Conservation (phyloP, 2,113 vertebrate genomes). For the Clinocottus analis region DNA sequence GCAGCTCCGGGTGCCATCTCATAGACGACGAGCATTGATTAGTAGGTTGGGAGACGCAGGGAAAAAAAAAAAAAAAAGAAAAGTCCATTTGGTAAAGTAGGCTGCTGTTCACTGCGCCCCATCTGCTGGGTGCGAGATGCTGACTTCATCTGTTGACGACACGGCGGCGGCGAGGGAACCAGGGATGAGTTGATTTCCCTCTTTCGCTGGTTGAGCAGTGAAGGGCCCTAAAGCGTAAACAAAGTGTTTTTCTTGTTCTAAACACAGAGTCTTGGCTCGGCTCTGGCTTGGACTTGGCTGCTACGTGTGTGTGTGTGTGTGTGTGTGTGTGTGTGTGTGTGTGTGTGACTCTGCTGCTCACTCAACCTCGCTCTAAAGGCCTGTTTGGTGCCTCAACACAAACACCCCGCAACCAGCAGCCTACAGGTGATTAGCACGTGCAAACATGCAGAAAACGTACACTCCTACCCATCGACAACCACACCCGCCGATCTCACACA, state of each 20-base stretch:
- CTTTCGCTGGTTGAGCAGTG: constrained; percentile 75
- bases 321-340: constrained; percentile 22
- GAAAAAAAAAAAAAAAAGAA: too few species aligned
- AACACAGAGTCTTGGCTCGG: constrained; percentile 73
- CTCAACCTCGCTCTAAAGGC: constrained; percentile 65
- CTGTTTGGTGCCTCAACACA: constrained; percentile 44
- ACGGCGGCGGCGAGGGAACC: constrained; percentile 59
- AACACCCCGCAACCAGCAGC: constrained; percentile 48
- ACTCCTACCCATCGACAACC: constrained; percentile 8
- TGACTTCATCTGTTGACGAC: constrained; percentile 78
- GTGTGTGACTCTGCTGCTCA: constrained; percentile 52
- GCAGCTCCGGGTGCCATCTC: constrained; percentile 21
- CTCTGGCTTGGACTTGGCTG: constrained; percentile 65
- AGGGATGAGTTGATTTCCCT: constrained; percentile 72
- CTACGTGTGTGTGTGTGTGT: constrained; percentile 28
- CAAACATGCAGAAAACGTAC: constrained; percentile 2
- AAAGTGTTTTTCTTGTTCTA: constrained; percentile 79
- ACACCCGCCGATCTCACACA: background rate
- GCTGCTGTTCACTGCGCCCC: constrained; percentile 72
- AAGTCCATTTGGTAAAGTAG: constrained; percentile 73
- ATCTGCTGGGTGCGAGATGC: constrained; percentile 76
- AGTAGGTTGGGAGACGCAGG: constrained; percentile 41
- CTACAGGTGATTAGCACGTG: constrained; percentile 58
- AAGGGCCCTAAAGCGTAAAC: constrained; percentile 82
- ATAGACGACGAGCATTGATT: constrained; percentile 51